Percentiles rank a stretch among this genome's conserved stretches.
These are phyloP conservation scores for Ostrea denselamellosa DNA, from an alignment of 1,140 invertebrate species.

Conservation along the genomic window DNA sequence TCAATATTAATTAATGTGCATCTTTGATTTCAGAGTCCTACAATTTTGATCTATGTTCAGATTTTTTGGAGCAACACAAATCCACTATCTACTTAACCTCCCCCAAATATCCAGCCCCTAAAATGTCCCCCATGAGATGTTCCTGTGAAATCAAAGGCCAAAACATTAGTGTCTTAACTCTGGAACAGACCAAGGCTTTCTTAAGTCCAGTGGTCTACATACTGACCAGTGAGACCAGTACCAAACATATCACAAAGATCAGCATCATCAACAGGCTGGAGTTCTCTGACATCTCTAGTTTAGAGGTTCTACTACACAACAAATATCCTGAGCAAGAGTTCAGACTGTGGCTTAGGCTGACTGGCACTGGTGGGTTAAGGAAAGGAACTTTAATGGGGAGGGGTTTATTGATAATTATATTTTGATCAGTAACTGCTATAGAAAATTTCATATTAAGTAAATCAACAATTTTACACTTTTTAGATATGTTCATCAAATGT, in stretches of 20 bases:
- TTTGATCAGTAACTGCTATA: too few species aligned
- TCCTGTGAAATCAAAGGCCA: constrained; percentile 47
- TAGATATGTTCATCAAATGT: neutral
- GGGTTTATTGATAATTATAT: neutral
- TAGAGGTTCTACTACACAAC: constrained; percentile 46
- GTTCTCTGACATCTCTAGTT: constrained; percentile 13
- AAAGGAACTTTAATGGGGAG: neutral
- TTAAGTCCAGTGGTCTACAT: constrained; percentile 47
- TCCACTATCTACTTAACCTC: constrained; percentile 45
- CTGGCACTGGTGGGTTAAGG: constrained; percentile 40
- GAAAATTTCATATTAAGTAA: neutral
- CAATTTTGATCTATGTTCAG: constrained; percentile 43
- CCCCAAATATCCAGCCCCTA: constrained; percentile 43
- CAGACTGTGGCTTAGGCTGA: constrained; percentile 49
- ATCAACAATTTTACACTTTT: neutral
- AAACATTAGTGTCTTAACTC: constrained; percentile 43
- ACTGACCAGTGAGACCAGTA: constrained; percentile 39
- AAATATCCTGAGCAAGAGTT: constrained; percentile 17
- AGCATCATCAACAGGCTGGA: constrained; percentile 44
- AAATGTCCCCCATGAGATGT: constrained; percentile 36
- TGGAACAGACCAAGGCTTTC: constrained; percentile 43
- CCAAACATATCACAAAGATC: constrained; percentile 37
- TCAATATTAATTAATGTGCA: neutral
- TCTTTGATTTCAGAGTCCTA: constrained; percentile 43
- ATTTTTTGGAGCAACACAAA: constrained; percentile 8